Base-by-base conservation (phyloP, 2,888 invertebrate species). In the Leptinotarsa haldemani region DNA sequence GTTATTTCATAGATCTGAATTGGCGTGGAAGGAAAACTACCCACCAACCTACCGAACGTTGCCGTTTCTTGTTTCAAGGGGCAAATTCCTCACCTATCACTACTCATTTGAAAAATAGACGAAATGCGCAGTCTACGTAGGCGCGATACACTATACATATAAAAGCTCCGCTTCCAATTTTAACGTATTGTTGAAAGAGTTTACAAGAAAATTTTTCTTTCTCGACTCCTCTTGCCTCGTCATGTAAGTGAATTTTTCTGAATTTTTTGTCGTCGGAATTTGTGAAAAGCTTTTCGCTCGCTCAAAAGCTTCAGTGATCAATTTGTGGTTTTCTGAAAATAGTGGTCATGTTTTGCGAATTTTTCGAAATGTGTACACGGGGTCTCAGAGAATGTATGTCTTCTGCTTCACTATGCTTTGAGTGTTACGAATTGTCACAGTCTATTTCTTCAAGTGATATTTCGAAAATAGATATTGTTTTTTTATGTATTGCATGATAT, bases 101-200 rank as follows among this genome's bases (percentile, higher is more conserved):
- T 30, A 30, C 5, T 30, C 16, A 61, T 58, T 20, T 20, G 22
- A 61, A 61, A 74, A 74, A 70, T 74, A 67, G 70, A 70, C 48
- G 69, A 66, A 70, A 66, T 72, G 75, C 72, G 72, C 75, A 71
- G 63, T 61, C 4, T 74, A 70, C 77, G 77, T 77, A 76, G 77
- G 77, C 74, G 77, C 74, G 25, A 66, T 64, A 30, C 61, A 64
- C 50, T 64, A 40, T 47, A 63, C 58, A 71, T 77, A 77, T 77
- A 77, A 74, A 77, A 76, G 75, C 75, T 63, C 73, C 48, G 50
- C 30, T 56, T 64, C 74, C 71, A 76, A 73, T 74, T 72, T 74
- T 71, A 73, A 77, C 73, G 61, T 74, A 75, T 69, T 74, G 71
- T 77, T 70, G 74, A 48, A 76, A 74, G 65, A 72, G 70, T 72